Conservation (phyloP, 2,113 vertebrate genomes). For the Peromyscus leucopus region DNA sequence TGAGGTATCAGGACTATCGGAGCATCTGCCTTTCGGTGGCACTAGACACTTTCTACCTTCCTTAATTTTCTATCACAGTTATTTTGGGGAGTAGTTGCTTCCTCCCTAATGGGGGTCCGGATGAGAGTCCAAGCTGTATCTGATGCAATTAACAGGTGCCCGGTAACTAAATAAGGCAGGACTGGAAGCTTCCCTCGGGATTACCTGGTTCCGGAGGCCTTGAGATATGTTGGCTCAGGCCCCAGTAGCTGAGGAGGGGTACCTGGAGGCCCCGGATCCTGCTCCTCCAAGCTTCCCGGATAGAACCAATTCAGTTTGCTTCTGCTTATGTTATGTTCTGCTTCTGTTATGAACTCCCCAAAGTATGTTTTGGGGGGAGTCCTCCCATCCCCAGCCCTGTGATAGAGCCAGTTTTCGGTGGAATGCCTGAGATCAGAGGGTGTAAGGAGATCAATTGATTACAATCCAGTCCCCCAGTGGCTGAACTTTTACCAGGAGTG, state of each 20-base stretch:
- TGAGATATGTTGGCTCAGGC: background rate
- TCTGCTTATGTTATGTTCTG: background rate
- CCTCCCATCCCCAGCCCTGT: background rate
- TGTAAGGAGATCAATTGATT: background rate
- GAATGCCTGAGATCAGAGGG: background rate
- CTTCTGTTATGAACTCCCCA: background rate
- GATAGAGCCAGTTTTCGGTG: background rate
- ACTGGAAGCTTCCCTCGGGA: background rate
- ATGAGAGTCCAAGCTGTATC: background rate
- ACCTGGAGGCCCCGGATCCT: background rate
- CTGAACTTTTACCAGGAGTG: background rate
- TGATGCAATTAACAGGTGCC: slow-evolving; percentile 46
- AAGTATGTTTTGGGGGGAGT: background rate
- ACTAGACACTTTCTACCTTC: background rate
- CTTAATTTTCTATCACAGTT: background rate
- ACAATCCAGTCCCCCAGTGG: background rate
- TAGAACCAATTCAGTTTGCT: background rate
- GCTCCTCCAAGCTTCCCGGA: background rate
- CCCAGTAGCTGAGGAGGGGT: background rate
- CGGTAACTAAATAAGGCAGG: background rate
- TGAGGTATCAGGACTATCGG: background rate
- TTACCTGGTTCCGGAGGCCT: background rate
- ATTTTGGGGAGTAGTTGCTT: background rate
- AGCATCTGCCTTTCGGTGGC: background rate
- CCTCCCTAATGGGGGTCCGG: background rate